Conservation (phyloP, 2,797 vertebrate genomes). For the Danio kyathit region DNA sequence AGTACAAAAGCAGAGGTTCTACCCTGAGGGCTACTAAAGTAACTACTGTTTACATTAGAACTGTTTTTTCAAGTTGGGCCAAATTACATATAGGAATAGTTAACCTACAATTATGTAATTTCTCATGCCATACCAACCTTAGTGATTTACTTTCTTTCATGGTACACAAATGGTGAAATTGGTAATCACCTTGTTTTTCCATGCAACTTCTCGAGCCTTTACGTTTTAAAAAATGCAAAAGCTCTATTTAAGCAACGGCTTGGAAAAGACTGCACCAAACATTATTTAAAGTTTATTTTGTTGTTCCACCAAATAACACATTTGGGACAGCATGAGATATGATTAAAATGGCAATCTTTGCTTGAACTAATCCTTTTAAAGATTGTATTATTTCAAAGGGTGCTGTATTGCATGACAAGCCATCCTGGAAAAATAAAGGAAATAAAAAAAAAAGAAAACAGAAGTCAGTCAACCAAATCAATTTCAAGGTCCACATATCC, state of each 20-base stretch:
- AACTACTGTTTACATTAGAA: not conserved
- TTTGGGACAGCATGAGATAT: not conserved
- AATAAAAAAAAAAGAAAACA: not conserved
- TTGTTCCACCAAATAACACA: not conserved
- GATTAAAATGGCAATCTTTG: not conserved
- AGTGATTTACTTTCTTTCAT: not conserved
- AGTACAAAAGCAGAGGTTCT: not conserved
- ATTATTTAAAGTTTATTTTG: not conserved
- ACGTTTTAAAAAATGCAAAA: no score
- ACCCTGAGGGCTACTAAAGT: not conserved
- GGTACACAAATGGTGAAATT: not conserved
- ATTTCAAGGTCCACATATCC: conserved; percentile 59
- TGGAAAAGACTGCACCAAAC: not conserved
- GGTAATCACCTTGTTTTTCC: not conserved
- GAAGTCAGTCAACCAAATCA: conserved; percentile 12
- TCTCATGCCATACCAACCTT: not conserved
- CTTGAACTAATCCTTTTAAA: conserved; percentile 1
- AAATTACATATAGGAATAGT: not conserved
- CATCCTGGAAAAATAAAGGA: conserved; percentile 30
- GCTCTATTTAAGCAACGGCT: not conserved
- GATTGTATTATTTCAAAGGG: not conserved
- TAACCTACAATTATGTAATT: not conserved
- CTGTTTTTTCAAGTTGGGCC: not conserved
- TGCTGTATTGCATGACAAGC: not conserved
- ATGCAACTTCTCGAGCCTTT: not conserved